These are phyloP conservation scores for Trichosurus vulpecula DNA, from an alignment of 2,797 vertebrate genomes.

Conservation along the genomic window DNA sequence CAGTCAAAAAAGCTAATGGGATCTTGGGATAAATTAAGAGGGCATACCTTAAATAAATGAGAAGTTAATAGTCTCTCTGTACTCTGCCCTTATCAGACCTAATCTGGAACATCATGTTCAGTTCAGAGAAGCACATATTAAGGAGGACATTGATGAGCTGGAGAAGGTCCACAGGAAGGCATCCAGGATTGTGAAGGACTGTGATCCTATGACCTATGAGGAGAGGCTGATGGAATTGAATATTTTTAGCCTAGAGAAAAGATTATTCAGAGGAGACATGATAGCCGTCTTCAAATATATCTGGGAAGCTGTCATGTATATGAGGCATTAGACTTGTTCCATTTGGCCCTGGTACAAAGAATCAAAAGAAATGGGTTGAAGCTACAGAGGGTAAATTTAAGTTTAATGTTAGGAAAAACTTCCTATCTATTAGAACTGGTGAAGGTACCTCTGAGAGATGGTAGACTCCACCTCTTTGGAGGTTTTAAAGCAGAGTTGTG, in stretches of 20 bases:
- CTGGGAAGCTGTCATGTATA: not conserved
- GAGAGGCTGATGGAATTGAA: not conserved
- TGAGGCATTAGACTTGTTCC: not conserved
- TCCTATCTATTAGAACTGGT: not conserved
- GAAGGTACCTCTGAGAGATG: not conserved
- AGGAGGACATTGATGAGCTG: not conserved
- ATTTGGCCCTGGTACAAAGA: not conserved
- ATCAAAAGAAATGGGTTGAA: not conserved
- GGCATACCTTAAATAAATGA: not conserved
- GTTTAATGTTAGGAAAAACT: not conserved
- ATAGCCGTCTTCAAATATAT: not conserved
- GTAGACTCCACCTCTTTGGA: not conserved
- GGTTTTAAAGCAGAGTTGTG: not conserved
- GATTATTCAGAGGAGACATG: not conserved
- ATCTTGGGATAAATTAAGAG: not conserved
- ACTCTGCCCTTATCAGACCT: not conserved
- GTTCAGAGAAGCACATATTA: not conserved
- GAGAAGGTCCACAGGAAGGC: not conserved
- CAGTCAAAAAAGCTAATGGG: not conserved
- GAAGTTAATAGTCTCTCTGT: not conserved
- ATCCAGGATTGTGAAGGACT: not conserved
- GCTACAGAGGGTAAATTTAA: not conserved
- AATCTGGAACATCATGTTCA: not conserved
- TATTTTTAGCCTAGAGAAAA: not conserved
- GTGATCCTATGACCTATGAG: not conserved